A percentile compares a stretch with the other conserved stretches of the same genome.
Evolutionary conservation across 2,888 invertebrate species (phyloP).

Genomic region (Macrophya alboannulata): DNA sequence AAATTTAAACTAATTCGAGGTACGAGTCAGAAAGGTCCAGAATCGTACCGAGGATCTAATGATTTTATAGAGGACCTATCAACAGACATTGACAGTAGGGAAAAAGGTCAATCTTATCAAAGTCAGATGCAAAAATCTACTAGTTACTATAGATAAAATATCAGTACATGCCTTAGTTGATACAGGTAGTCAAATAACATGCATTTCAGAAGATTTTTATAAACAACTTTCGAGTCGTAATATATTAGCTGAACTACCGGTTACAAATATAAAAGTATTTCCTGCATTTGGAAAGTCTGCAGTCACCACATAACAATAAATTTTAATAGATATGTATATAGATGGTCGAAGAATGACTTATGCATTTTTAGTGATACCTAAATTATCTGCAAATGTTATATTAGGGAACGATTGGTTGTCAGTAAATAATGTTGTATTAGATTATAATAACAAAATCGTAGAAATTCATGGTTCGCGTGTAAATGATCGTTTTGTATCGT

Average conservation of each 20-base stretch:
- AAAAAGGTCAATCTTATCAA: not conserved
- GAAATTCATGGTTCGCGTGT: constrained; percentile 25
- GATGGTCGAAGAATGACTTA: constrained; percentile 35
- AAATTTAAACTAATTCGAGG: constrained; percentile 59
- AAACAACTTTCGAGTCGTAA: constrained; percentile 50
- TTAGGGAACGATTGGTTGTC: constrained; percentile 60
- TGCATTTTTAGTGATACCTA: constrained; percentile 55
- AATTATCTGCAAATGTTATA: constrained; percentile 56
- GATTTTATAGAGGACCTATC: constrained; percentile 57
- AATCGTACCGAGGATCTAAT: constrained; percentile 34
- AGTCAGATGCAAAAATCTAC: constrained; percentile 44
- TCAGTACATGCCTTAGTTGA: constrained; percentile 58
- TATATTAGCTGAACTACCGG: constrained; percentile 58
- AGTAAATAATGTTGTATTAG: constrained; percentile 50
- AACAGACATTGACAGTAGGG: constrained; percentile 50
- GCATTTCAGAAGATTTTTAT: constrained; percentile 61
- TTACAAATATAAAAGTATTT: constrained; percentile 58
- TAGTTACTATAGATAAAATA: constrained; percentile 42
- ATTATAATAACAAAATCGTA: constrained; percentile 46
- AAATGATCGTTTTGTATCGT: constrained; percentile 7
- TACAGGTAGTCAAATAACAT: constrained; percentile 63
- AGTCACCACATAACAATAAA: constrained; percentile 57
- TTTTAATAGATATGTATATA: too few relatives aligned
- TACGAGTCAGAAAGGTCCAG: constrained; percentile 56
- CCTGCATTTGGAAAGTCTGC: constrained; percentile 60